Percentiles rank a stretch among this genome's conserved stretches.
Conservation (phyloP, 2,113 vertebrate species). For the Monopterus albus region DNA sequence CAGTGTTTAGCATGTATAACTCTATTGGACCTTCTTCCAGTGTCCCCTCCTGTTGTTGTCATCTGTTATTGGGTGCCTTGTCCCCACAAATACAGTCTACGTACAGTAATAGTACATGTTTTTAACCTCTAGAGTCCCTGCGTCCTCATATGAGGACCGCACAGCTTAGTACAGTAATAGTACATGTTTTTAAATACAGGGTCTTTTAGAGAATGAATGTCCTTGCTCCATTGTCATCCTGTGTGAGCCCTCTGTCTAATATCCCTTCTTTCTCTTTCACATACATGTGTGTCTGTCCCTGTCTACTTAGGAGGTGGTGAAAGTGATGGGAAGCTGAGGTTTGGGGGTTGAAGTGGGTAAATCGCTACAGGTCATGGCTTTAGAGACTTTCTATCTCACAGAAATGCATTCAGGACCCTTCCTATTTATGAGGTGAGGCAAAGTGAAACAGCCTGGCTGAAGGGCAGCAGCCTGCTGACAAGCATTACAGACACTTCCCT, state of each 20-base stretch:
- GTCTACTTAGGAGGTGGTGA: not conserved
- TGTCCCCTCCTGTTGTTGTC: too few species aligned
- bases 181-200: not conserved
- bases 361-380: conserved; percentile 5
- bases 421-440: conserved; percentile 27
- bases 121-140: too few species aligned
- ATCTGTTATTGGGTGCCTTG: not conserved
- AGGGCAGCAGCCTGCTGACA: conserved; percentile 38
- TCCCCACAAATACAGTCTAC: too few species aligned
- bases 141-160: too few species aligned
- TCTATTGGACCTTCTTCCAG: not conserved
- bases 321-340: not conserved
- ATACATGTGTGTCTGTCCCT: too few species aligned
- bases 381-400: conserved; percentile 29
- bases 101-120: too few species aligned
- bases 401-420: conserved; percentile 23
- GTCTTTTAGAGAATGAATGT: not conserved
- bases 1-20: too few species aligned
- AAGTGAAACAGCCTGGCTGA: not conserved
- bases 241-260: not conserved
- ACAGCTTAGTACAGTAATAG: too few species aligned
- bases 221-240: not conserved
- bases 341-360: not conserved
- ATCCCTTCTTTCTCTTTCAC: conserved; percentile 1
- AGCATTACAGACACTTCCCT: conserved; percentile 29